Evolutionary conservation across 2,113 vertebrate genomes (phyloP).

Genomic region (Choloepus hoffmanni): DNA sequence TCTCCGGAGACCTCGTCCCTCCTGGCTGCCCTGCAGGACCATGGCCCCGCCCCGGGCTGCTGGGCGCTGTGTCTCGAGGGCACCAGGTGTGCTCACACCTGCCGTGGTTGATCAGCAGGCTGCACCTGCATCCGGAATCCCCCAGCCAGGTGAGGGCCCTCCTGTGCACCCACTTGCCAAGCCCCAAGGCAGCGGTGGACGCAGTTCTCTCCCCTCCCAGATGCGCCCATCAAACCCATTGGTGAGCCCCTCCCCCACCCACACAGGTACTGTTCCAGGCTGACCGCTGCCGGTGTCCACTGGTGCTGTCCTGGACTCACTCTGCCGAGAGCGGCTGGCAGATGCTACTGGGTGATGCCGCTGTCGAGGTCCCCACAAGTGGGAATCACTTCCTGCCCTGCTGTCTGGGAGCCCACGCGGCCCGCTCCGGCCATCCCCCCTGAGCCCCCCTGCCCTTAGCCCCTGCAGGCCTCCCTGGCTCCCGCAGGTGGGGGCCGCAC

Average conservation of each 20-base stretch:
- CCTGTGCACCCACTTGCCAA: fast-evolving
- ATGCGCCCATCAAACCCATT: fast-evolving
- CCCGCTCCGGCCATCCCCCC: too few species aligned
- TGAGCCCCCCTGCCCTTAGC: too few species aligned
- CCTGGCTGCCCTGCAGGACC: neutral
- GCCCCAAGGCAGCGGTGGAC: neutral
- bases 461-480: too few species aligned
- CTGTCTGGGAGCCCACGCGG: too few species aligned
- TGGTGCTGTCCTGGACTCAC: too few species aligned
- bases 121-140: too few species aligned
- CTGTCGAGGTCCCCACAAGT: too few species aligned
- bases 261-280: fast-evolving
- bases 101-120: fast-evolving
- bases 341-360: too few species aligned
- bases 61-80: fast-evolving
- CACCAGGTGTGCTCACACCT: fast-evolving
- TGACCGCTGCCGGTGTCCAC: fast-evolving
- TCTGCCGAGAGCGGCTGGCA: neutral
- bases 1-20: fast-evolving
- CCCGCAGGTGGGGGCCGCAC: too few species aligned
- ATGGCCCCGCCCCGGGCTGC: neutral
- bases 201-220: neutral
- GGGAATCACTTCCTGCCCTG: too few species aligned
- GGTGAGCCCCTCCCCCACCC: fast-evolving
- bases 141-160: neutral